These are phyloP conservation scores for Cyrtonyx montezumae DNA, from an alignment of 2,113 vertebrate genomes.

Conservation along the genomic window DNA sequence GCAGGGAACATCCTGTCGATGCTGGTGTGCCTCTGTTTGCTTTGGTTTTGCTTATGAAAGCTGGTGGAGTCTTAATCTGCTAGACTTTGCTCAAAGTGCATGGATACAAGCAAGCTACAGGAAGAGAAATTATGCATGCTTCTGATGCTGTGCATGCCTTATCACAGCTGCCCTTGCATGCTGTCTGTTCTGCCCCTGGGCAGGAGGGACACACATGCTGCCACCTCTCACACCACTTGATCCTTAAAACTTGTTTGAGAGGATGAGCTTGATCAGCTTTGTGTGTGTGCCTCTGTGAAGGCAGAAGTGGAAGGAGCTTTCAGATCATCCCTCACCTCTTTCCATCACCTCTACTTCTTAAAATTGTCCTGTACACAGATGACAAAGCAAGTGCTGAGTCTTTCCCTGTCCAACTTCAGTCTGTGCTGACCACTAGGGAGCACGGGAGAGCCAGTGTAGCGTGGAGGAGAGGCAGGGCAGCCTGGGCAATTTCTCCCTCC, in stretches of 20 bases:
- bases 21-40: neutral
- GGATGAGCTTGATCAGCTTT: neutral
- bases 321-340: neutral
- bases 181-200: neutral
- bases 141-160: neutral
- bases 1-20: neutral
- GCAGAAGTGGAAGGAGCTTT: neutral
- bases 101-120: neutral
- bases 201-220: neutral
- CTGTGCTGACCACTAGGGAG: slow-evolving; percentile 66
- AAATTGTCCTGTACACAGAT: neutral
- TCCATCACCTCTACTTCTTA: neutral
- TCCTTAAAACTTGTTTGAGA: neutral
- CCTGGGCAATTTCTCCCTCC: neutral
- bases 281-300: neutral
- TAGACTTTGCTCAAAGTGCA: neutral
- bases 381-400: neutral
- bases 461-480: slow-evolving; percentile 4
- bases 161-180: neutral
- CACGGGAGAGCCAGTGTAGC: slow-evolving; percentile 50
- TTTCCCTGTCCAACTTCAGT: neutral
- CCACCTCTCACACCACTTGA: neutral
- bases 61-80: neutral
- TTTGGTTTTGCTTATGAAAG: neutral
- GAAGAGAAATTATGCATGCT: neutral